phyloP scores from a whole-genome alignment of 2,888 invertebrate genomes.

The Nycteola revayana region DNA sequence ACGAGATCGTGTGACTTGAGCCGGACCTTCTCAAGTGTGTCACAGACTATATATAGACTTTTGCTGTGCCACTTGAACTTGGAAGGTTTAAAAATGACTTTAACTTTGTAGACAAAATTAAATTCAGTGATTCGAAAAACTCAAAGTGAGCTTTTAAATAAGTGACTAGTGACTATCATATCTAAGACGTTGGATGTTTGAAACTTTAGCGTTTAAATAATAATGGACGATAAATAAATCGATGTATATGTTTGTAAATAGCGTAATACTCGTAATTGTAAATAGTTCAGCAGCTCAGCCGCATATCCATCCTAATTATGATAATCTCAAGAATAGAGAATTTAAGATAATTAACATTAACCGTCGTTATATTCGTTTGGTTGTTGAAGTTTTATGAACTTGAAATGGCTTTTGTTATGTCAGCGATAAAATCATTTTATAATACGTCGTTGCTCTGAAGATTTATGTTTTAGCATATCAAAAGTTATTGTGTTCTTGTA shows the following conservation, averaged over 20 bases:
- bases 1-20: slow-evolving; percentile 79
- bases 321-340: slow-evolving; percentile 47
- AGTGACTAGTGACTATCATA: slow-evolving; percentile 39
- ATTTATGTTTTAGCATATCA: too few relatives aligned
- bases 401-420: too few relatives aligned
- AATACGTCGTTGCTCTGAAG: too few relatives aligned
- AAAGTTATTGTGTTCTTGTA: too few relatives aligned
- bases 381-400: slow-evolving; percentile 27
- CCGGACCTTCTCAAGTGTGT: slow-evolving; percentile 78
- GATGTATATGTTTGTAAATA: slow-evolving; percentile 66
- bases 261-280: slow-evolving; percentile 41
- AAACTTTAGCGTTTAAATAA: slow-evolving; percentile 18
- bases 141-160: slow-evolving; percentile 21
- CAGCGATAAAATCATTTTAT: too few relatives aligned
- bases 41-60: slow-evolving; percentile 66
- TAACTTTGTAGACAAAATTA: slow-evolving; percentile 17
- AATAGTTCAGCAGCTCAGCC: slow-evolving; percentile 60
- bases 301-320: slow-evolving; percentile 74
- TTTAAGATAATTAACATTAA: slow-evolving; percentile 38
- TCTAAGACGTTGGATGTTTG: slow-evolving; percentile 33
- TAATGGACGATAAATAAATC: slow-evolving; percentile 33
- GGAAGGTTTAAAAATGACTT: slow-evolving; percentile 33
- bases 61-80: slow-evolving; percentile 35
- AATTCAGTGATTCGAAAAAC: slow-evolving; percentile 23
- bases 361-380: slow-evolving; percentile 30